Conservation (phyloP, 2,888 invertebrate genomes). For the Tetropium fuscum region DNA sequence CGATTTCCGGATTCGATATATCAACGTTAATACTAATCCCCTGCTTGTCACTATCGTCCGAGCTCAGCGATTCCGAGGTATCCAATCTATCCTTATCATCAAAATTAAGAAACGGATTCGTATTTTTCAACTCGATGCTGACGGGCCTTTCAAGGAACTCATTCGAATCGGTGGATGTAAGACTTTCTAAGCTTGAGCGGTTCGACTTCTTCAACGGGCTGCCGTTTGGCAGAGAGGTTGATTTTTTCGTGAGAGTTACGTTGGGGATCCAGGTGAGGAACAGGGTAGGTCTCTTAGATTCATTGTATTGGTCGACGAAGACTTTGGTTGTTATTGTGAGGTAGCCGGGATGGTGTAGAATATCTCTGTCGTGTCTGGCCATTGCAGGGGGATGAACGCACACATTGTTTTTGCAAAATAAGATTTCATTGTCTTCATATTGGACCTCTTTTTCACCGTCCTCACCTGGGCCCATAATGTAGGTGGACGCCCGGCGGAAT, state of each 20-base stretch:
- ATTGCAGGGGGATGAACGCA: conserved; percentile 95
- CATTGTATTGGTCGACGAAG: conserved; percentile 81
- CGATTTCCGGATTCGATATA: conserved; percentile 80
- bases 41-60: conserved; percentile 55
- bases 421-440: conserved; percentile 86
- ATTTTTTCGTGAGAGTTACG: conserved; percentile 87
- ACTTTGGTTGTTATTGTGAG: conserved; percentile 85
- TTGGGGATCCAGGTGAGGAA: conserved; percentile 97
- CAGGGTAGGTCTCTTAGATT: conserved; percentile 82
- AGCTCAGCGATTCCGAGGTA: conserved; percentile 57
- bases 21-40: conserved; percentile 65
- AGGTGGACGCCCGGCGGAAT: conserved; percentile 82
- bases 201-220: conserved; percentile 46
- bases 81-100: conserved; percentile 59
- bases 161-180: conserved; percentile 60
- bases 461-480: conserved; percentile 77
- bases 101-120: conserved; percentile 66
- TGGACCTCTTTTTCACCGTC: conserved; percentile 72
- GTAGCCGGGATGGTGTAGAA: conserved; percentile 93
- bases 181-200: conserved; percentile 61
- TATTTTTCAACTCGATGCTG: conserved; percentile 61
- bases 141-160: conserved; percentile 45
- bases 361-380: conserved; percentile 84
- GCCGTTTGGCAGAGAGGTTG: conserved; percentile 76
- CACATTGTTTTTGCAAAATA: conserved; percentile 96